Base-by-base conservation (phyloP, 2,797 vertebrate genomes). In the Podarcis lilfordi region DNA sequence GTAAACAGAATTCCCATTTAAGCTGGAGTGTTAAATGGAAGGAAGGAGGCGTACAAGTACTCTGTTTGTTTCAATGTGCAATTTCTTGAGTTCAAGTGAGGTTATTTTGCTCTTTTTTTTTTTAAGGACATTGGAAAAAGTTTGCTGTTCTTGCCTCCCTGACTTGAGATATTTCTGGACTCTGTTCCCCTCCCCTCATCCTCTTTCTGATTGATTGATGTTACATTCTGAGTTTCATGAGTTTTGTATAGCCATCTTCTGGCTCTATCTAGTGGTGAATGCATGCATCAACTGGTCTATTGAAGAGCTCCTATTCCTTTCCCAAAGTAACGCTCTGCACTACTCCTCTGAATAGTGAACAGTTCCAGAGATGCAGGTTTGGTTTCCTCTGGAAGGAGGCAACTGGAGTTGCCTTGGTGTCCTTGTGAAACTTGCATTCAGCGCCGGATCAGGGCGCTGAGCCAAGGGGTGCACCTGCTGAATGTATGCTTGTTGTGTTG, bases 261-360 rank as follows among this genome's bases (percentile, higher is more conserved):
- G 59, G 27, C 89, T 69, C 86, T 40, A 84, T 66, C 82, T 84
- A 84, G 40, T 76, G 86, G 82, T 66, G 17, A 15, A 15, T 69
- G 43, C 21, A 7, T 43, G 76, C 66, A 45, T 15, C 25, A 79
- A 19, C 82, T 61, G 66, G n/a, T 17, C 19, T 32, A 64, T 25
- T 23, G 25, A 86, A 32, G 15, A 43, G 13, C 35, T 40, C 50
- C 71, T 50, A 35, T 29, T 66, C 8, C 17, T 40, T 66, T 64
- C 37, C 59, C 69, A 68, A 13, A 2, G 3, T 59, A 23, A n/a
- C 21, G 10, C 35, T 64, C 17, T 64, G 61, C 17, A 23, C 61
- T 2, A 64, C 21, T 6, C 21, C 68, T 71, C 27, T 29, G 4
- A 71, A 4, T 1, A 13, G 10, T 71, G 29, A 71, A 29, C 7